phyloP scores from a whole-genome alignment of 2,113 vertebrate species.

The Pelodiscus sinensis region DNA sequence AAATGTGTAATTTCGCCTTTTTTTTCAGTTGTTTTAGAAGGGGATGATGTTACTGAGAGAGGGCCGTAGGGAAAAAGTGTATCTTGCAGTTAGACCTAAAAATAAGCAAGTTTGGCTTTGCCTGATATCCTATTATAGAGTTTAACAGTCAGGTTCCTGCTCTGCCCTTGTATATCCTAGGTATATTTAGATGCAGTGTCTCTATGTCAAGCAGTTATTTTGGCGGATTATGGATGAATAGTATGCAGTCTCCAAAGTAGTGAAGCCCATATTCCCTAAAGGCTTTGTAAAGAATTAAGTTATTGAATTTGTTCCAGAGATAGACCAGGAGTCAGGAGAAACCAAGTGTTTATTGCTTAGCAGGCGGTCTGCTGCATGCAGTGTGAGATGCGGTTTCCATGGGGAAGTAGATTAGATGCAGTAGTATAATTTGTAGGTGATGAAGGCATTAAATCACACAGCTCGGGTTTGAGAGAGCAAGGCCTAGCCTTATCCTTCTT shows the following conservation, averaged over 20 bases:
- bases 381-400: background rate
- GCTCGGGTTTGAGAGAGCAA: background rate
- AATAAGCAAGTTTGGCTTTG: background rate
- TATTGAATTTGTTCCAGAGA: background rate
- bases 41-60: background rate
- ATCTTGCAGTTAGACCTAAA: background rate
- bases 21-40: background rate
- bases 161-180: background rate
- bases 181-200: background rate
- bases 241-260: background rate
- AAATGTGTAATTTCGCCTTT: background rate
- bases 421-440: background rate
- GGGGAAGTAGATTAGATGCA: background rate
- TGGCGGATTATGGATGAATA: background rate
- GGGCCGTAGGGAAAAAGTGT: background rate
- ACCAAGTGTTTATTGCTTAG: background rate
- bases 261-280: background rate
- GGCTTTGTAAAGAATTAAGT: background rate
- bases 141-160: background rate
- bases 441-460: background rate
- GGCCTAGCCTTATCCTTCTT: background rate
- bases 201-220: background rate
- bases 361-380: background rate
- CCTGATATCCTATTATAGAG: background rate
- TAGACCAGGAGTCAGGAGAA: rapidly evolving